Conservation (phyloP, 1,140 invertebrate genomes). For the Macrostomum lignano region DNA sequence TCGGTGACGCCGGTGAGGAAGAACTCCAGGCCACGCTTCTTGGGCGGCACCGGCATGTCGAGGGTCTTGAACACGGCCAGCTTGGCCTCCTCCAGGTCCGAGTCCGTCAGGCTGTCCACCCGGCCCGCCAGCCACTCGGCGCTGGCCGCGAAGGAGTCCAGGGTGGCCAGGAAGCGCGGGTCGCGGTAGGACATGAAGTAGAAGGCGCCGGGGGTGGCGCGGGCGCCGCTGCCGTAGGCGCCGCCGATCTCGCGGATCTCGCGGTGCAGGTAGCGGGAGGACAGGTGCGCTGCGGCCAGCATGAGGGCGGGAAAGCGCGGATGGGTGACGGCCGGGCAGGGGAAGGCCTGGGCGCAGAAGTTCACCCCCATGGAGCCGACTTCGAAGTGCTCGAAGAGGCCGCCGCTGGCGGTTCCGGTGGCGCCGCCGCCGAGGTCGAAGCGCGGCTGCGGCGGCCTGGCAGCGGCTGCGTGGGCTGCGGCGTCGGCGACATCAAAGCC, state of each 20-base stretch:
- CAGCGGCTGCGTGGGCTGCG: no score
- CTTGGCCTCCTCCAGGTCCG: slow-evolving; percentile 54
- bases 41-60: slow-evolving; percentile 51
- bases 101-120: slow-evolving; percentile 28
- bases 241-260: slow-evolving; percentile 32
- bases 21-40: slow-evolving; percentile 39
- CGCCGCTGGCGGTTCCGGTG: no score
- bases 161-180: slow-evolving; percentile 45
- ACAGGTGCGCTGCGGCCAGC: slow-evolving; percentile 45
- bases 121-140: slow-evolving; percentile 39
- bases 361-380: no score
- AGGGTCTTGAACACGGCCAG: slow-evolving; percentile 53
- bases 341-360: no score
- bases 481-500: no score
- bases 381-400: no score
- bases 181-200: slow-evolving; percentile 27
- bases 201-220: background rate
- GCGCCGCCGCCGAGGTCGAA: no score
- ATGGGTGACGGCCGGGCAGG: no score
- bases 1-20: slow-evolving; percentile 45
- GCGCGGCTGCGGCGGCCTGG: no score
- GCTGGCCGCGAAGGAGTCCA: slow-evolving; percentile 46
- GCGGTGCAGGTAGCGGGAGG: slow-evolving; percentile 49
- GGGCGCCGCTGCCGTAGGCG: slow-evolving; percentile 3
- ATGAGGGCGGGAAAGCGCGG: no score